A percentile compares a stretch with the other conserved stretches of the same genome.
phyloP scores from a whole-genome alignment of 2,888 invertebrate genomes.

The Limnephilus rhombicus region DNA sequence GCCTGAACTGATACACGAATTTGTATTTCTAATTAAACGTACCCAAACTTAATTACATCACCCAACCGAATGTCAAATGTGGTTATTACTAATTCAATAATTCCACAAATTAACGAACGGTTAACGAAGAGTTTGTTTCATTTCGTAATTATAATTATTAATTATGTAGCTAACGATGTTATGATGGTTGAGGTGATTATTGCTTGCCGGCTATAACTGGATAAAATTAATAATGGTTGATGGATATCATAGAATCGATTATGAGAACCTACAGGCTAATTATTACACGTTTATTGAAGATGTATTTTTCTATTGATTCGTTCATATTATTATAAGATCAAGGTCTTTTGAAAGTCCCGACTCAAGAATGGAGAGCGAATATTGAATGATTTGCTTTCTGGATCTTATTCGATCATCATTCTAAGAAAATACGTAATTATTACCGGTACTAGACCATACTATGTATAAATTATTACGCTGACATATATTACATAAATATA shows the following conservation, averaged over 20 bases:
- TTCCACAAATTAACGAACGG: neutral
- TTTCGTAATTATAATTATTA: neutral
- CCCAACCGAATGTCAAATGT: neutral
- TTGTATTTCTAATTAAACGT: neutral
- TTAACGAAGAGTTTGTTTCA: neutral
- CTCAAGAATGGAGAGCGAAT: neutral
- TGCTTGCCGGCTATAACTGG: neutral
- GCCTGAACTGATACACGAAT: neutral
- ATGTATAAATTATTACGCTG: no score
- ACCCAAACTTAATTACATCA: neutral
- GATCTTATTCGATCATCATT: neutral
- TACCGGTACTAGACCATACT: no score
- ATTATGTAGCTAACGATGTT: neutral
- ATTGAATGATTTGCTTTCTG: neutral
- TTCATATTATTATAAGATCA: neutral
- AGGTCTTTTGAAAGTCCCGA: neutral
- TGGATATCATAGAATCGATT: neutral
- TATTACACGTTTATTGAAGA: neutral
- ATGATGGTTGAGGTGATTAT: neutral
- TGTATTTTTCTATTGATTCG: neutral
- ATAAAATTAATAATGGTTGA: neutral
- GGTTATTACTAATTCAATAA: neutral
- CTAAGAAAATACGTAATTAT: neutral
- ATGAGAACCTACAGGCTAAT: neutral
- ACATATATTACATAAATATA: no score